Evolutionary conservation across 1,140 invertebrate genomes (phyloP).

Genomic region (Brachionus rotundiformis): DNA sequence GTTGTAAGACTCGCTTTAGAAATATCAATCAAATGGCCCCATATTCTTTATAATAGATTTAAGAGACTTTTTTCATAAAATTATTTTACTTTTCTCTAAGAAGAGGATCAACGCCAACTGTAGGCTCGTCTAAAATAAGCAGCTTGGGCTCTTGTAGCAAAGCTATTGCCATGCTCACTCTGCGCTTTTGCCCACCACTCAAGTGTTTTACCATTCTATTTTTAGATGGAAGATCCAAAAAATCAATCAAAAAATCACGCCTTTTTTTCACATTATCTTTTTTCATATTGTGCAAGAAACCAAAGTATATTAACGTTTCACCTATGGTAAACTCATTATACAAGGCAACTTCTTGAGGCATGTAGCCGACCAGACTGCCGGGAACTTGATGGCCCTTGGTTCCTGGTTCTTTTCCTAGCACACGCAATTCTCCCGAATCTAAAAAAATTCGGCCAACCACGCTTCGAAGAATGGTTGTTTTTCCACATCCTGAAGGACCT

Average conservation of each 20-base stretch:
- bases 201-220: constrained; percentile 28
- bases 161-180: constrained; percentile 87
- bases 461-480: constrained; percentile 63
- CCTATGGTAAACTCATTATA: constrained; percentile 91
- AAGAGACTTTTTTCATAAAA: background rate
- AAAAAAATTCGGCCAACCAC: constrained; percentile 60
- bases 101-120: constrained; percentile 86
- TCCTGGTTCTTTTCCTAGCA: constrained; percentile 61
- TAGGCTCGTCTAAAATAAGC: constrained; percentile 89
- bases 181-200: constrained; percentile 81
- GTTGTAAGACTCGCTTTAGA: constrained; percentile 78
- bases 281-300: constrained; percentile 88
- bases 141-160: constrained; percentile 88
- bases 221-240: constrained; percentile 64
- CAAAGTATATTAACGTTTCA: constrained; percentile 93
- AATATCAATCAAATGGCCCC: constrained; percentile 83
- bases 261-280: constrained; percentile 78
- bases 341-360: constrained; percentile 78
- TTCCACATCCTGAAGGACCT: constrained; percentile 62
- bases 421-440: constrained; percentile 58
- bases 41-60: constrained; percentile 72
- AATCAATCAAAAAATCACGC: constrained; percentile 83
- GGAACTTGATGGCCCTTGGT: constrained; percentile 59
- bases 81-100: constrained; percentile 76
- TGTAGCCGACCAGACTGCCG: constrained; percentile 63